These are phyloP conservation scores for Brenthis ino DNA, from an alignment of 2,888 invertebrate genomes.

Conservation along the genomic window DNA sequence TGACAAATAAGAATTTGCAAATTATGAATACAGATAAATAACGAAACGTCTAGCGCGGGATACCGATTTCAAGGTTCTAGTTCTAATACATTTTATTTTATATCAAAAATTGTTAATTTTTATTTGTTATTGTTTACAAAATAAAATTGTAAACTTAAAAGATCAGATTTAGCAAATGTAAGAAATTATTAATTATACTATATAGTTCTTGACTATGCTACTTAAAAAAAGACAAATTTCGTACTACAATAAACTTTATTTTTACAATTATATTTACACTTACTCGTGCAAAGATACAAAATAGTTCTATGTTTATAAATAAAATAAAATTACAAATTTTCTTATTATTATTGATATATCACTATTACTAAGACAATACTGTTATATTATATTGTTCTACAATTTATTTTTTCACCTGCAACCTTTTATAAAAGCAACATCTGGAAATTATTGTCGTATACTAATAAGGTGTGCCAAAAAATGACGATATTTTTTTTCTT, in stretches of 20 bases:
- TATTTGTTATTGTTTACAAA: too few species aligned
- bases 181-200: neutral
- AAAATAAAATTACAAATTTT: slow-evolving; percentile 28
- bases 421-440: too few species aligned
- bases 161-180: neutral
- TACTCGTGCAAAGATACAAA: slow-evolving; percentile 23
- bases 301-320: slow-evolving; percentile 29
- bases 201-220: too few species aligned
- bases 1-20: neutral
- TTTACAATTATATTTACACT: slow-evolving; percentile 34
- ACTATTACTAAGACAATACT: slow-evolving; percentile 11
- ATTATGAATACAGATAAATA: too few species aligned
- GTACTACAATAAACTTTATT: slow-evolving; percentile 27
- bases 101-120: too few species aligned
- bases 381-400: too few species aligned
- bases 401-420: too few species aligned
- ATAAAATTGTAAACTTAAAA: too few species aligned
- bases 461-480: too few species aligned
- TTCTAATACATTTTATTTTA: too few species aligned
- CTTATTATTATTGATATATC: slow-evolving; percentile 19
- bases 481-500: too few species aligned
- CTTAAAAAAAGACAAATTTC: slow-evolving; percentile 14
- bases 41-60: neutral
- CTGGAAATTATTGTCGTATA: too few species aligned
- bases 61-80: neutral